A percentile compares a stretch with the other conserved stretches of the same genome.
phyloP scores from a whole-genome alignment of 1,140 invertebrate species.

The Aleiodes sp. region DNA sequence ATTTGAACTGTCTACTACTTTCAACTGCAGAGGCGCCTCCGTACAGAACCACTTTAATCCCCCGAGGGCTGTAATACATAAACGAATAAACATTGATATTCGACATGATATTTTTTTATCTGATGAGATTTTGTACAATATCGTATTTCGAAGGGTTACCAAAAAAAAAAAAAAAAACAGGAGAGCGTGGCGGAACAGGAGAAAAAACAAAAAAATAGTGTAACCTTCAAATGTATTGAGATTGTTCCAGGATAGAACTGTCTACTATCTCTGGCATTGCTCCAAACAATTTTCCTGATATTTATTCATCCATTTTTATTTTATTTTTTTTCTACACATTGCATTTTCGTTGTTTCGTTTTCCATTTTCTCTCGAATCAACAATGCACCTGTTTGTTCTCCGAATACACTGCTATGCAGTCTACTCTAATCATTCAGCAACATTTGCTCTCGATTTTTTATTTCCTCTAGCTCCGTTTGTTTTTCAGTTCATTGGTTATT shows the following conservation, averaged over 20 bases:
- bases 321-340: background rate
- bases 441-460: background rate
- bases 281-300: conserved; percentile 11
- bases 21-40: conserved; percentile 17
- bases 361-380: background rate
- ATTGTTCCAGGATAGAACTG: conserved; percentile 4
- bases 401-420: background rate
- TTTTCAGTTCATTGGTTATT: background rate
- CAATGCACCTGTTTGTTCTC: background rate
- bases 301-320: conserved; percentile 8
- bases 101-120: conserved; percentile 7
- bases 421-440: background rate
- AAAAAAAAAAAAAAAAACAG: background rate
- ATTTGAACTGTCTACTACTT: conserved; percentile 9
- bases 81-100: background rate
- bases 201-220: background rate
- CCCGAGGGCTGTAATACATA: background rate
- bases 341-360: background rate
- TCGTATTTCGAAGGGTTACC: background rate
- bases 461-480: background rate
- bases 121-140: background rate
- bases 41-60: conserved; percentile 16
- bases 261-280: conserved; percentile 1
- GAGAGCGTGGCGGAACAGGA: background rate
- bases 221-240: conserved; percentile 5